phyloP scores from a whole-genome alignment of 2,888 invertebrate genomes.

The Sphaerophoria rueppellii region DNA sequence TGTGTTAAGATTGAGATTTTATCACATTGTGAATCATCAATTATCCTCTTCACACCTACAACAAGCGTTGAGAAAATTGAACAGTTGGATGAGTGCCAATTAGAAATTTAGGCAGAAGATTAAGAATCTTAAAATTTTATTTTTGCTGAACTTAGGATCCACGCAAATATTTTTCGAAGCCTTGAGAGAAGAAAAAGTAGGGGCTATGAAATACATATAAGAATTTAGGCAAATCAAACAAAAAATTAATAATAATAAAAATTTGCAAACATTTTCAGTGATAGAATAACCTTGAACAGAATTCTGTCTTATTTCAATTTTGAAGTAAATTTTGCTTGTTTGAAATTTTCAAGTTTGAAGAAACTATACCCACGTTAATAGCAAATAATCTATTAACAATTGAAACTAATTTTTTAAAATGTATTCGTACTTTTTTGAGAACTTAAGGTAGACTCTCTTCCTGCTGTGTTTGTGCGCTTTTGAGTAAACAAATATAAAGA shows the following conservation, averaged over 20 bases:
- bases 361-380: too few species aligned
- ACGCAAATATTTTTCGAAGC: constrained; percentile 19
- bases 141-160: constrained; percentile 30
- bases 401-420: too few species aligned
- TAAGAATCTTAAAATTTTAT: constrained; percentile 10
- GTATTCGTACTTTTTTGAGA: too few species aligned
- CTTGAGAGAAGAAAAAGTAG: background rate
- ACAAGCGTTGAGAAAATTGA: constrained; percentile 18
- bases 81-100: constrained; percentile 58
- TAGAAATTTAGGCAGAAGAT: background rate
- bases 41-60: constrained; percentile 42
- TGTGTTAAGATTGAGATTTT: constrained; percentile 43
- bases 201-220: constrained; percentile 16
- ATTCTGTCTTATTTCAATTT: constrained; percentile 14
- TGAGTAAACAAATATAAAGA: too few species aligned
- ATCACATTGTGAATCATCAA: constrained; percentile 51
- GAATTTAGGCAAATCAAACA: background rate
- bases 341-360: too few species aligned
- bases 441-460: too few species aligned
- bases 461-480: too few species aligned
- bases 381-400: too few species aligned
- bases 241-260: constrained; percentile 18
- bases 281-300: constrained; percentile 3
- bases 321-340: background rate
- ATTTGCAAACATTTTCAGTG: background rate